Evolutionary conservation across 2,113 vertebrate genomes (phyloP).

Genomic region (Malurus melanocephalus): DNA sequence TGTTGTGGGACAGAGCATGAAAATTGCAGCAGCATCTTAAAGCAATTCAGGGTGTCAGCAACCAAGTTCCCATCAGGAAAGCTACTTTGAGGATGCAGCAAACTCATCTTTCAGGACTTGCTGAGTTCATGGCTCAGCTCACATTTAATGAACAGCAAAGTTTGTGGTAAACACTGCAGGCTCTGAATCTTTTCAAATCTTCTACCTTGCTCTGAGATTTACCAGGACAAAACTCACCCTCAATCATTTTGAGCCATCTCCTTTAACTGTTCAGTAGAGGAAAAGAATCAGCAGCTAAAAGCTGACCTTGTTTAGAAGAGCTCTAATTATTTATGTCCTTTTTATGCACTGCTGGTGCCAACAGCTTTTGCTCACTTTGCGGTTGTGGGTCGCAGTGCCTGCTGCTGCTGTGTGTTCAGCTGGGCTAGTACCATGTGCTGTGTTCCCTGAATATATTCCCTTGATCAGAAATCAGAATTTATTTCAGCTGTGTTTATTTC

Average conservation of each 20-base stretch:
- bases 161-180: neutral
- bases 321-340: slow-evolving; percentile 22
- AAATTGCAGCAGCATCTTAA: neutral
- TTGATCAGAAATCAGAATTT: slow-evolving; percentile 4
- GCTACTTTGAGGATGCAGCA: neutral
- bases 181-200: neutral
- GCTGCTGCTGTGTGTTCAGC: slow-evolving; percentile 38
- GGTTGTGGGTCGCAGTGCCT: neutral
- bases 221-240: neutral
- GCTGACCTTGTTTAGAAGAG: slow-evolving; percentile 28
- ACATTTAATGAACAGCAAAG: neutral
- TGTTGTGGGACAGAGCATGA: neutral
- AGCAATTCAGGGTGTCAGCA: neutral
- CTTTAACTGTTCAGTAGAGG: neutral
- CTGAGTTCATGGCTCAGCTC: neutral
- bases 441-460: neutral
- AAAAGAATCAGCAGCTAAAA: slow-evolving; percentile 16
- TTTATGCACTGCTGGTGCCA: slow-evolving; percentile 14
- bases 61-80: neutral
- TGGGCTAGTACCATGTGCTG: neutral
- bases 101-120: neutral
- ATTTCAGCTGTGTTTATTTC: slow-evolving; percentile 9
- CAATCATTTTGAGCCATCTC: neutral
- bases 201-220: neutral
- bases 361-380: neutral